Evolutionary conservation across 2,797 vertebrate species (phyloP).

Genomic region (Furcifer pardalis): DNA sequence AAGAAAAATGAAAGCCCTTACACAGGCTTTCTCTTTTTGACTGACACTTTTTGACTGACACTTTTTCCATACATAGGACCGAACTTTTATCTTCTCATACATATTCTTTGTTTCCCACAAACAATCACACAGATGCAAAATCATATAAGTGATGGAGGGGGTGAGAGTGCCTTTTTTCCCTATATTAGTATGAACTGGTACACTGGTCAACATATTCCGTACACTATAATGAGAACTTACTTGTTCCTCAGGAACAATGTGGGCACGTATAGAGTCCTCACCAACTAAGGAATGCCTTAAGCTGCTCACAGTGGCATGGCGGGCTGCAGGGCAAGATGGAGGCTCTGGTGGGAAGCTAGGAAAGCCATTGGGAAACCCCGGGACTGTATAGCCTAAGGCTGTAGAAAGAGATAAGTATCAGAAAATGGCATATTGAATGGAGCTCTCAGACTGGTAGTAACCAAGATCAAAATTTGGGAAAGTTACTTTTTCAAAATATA

Average conservation of each 20-base stretch:
- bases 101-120: background rate
- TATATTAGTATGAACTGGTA: background rate
- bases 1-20: background rate
- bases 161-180: background rate
- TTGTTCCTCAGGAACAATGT: slow-evolving; percentile 94
- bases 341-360: slow-evolving; percentile 88
- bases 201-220: background rate
- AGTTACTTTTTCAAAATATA: no score
- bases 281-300: slow-evolving; percentile 85
- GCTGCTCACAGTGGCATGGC: slow-evolving; percentile 73
- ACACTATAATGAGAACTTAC: slow-evolving; percentile 69
- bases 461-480: rapidly evolving
- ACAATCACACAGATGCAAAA: background rate
- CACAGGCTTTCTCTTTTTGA: background rate
- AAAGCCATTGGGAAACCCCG: slow-evolving; percentile 93
- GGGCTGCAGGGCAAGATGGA: slow-evolving; percentile 73
- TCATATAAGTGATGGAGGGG: background rate
- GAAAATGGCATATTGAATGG: background rate
- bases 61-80: background rate
- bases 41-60: background rate
- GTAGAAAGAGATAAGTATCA: slow-evolving; percentile 19
- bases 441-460: background rate
- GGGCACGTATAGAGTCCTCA: slow-evolving; percentile 90
- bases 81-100: background rate
- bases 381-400: slow-evolving; percentile 90